Base-by-base conservation (phyloP, 2,888 invertebrate species). In the Microplitis deprimator region DNA sequence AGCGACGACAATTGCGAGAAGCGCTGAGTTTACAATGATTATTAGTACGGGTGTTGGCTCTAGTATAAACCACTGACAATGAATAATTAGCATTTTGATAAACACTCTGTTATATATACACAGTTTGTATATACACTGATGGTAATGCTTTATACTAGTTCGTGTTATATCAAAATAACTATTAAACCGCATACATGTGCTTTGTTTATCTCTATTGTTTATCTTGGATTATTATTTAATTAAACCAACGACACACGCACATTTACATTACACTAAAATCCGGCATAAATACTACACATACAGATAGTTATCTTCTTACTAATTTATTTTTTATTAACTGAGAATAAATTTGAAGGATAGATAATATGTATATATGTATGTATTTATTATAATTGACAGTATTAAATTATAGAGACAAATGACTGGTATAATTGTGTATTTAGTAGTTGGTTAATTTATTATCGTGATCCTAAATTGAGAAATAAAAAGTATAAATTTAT, bases 221-320 rank as follows among this genome's bases (percentile, higher is more conserved):
- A 80, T 74, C 67, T 79, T 80, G 82, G 81, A 82, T 79, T 81
- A 80, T 84, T 83, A 81, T 85, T 84, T 84, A 83, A 82, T 82
- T 82, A 64, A 72, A 62, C 16, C 29, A 59, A 62, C 61, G 39
- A 72, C 13, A 38, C 64, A 39, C 39, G 61, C 50, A 71, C 13
- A 75, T 41, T 68, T 60, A 29, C 64, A 41, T 39, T 16, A 50
- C 50, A 13, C 50, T 50, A 50, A 50, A 50, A 50, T 50, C 50
- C 50, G 10, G 50, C 65, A 65, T 40, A 73, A 73, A 67, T 67
- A 73, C 62, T 65, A 40, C 5, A 10, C 61, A 68, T 1, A 10
- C 61, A 68, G 74, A 16, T 68, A 64, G 60, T 67, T 65, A 61
- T 59, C 64, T 16, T n/a, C 29, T 29, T 38, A 40, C 38, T 39